Evolutionary conservation across 2,113 vertebrate genomes (phyloP), one percentile per base, ranked within the genome.

Genomic region (Epinephelus fuscoguttatus): DNA sequence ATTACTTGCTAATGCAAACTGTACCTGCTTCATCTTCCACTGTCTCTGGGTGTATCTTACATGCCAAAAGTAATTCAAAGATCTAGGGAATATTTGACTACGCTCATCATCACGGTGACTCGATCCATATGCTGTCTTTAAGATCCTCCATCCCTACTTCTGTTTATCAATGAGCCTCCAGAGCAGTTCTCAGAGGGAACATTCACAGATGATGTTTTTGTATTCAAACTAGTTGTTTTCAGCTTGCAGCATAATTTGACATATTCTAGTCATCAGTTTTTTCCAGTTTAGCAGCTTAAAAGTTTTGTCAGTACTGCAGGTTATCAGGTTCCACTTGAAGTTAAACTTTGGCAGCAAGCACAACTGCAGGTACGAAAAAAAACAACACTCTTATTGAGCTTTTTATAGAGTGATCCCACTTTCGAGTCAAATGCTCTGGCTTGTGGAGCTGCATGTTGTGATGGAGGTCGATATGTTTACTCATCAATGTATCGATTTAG

Each of bases 401-500:
- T 7, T 45, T 14, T 3, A 25, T 23, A 25, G 8, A 40, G 21
- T 12, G 47, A 53, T 23, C 4, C 21, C 7, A n/a, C 49, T 27
- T 42, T 2, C 17, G 45, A 55, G 11, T 66, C 7, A 30, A 56
- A 67, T 30, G 13, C 3, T 55, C n/a, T 21, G 33, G 63, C 18
- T 59, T 14, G 15, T 14, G 21, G 13, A 49, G 17, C 40, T 14
- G 64, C 19, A 0, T 49, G 53, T 50, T n/a, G 53, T n/a, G 12
- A 69, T 14, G 37, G 42, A 12, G 40, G 40, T 69, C 64, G 49
- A 69, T 60, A 49, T 69, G 75, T 78, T 69, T 60, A 69, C 55
- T 50, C 25, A 23, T 47, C 75, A 56, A 47, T 66, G 15, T 30
- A 47, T 78, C 9, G 19, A 78, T 59, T 33, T 23, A n/a, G 21